These are phyloP conservation scores for Epinephelus awoara DNA, from an alignment of 2,797 vertebrate genomes.

Conservation along the genomic window DNA sequence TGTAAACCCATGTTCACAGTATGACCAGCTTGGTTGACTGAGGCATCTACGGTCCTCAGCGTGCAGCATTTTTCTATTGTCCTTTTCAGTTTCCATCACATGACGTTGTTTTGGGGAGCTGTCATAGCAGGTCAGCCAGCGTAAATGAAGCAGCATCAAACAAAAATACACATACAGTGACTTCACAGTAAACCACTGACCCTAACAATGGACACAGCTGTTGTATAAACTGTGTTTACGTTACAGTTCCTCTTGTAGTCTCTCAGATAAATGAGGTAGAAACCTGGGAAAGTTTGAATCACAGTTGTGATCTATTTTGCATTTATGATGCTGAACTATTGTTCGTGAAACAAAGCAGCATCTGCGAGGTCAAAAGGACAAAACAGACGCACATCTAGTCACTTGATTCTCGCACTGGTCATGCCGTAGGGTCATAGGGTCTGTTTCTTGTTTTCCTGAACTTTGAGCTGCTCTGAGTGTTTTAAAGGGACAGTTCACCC, in stretches of 20 bases:
- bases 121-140: background rate
- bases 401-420: background rate
- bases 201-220: conserved; percentile 60
- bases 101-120: conserved; percentile 21
- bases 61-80: background rate
- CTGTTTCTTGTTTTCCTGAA: background rate
- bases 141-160: background rate
- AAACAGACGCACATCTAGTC: background rate
- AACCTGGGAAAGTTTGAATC: conserved; percentile 33
- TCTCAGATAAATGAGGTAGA: conserved; percentile 32
- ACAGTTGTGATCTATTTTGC: conserved; percentile 33
- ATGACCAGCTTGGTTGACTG: background rate
- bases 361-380: conserved; percentile 57
- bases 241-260: conserved; percentile 18
- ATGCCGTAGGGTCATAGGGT: background rate
- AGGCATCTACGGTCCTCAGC: background rate
- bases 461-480: conserved; percentile 4
- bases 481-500: background rate
- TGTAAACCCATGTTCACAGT: background rate
- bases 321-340: conserved; percentile 50
- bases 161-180: conserved; percentile 1
- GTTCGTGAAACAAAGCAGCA: conserved; percentile 56
- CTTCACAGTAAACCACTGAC: conserved; percentile 1
- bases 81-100: conserved; percentile 1
- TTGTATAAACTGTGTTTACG: conserved; percentile 21